Base-by-base conservation (phyloP, 2,888 invertebrate species). In the Rhogogaster chlorosoma region DNA sequence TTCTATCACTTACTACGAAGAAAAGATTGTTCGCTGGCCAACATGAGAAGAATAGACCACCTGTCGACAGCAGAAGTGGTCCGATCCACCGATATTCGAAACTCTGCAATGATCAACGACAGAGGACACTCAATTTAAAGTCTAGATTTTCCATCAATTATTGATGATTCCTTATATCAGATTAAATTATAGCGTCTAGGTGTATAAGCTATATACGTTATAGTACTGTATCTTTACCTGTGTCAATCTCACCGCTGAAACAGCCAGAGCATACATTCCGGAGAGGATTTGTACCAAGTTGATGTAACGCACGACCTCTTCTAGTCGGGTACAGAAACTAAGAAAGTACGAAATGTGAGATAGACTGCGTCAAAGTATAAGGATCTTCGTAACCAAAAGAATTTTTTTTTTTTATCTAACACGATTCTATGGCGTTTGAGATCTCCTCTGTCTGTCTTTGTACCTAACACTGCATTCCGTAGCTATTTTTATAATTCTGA, bases 21-120 rank as follows among this genome's bases (percentile, higher is more conserved):
- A n/a, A 22, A 12, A 83, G 70, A 42, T 22, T 45, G 10, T 67
- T 67, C 42, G 67, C 83, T 45, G 83, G 70, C 83, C 83, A 83
- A 83, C 83, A 83, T 10, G 67, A 64, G 49, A 18, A 29, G 32
- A 45, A 29, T 10, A 83, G 26, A 32, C 83, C 32, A 45, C 38
- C 42, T 29, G 32, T 61, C 10, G 45, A 42, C 10, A 26, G 45
- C 42, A 67, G 0, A 42, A 49, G 38, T 57, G 80, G 22, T 49
- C 45, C 77, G 9, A 53, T 6, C 4, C 45, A 77, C 53, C 77
- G 29, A 22, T 29, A 53, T 15, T n/a, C 77, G 18, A 45, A 45
- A 29, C 53, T 77, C 49, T 77, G 77, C 18, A 73, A 42, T 22
- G 15, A 10, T 71, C n/a, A 73, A 42, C 4, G 36, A 73, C 22